phyloP scores from a whole-genome alignment of 2,113 vertebrate species.

The Phalacrocorax brasilianus region DNA sequence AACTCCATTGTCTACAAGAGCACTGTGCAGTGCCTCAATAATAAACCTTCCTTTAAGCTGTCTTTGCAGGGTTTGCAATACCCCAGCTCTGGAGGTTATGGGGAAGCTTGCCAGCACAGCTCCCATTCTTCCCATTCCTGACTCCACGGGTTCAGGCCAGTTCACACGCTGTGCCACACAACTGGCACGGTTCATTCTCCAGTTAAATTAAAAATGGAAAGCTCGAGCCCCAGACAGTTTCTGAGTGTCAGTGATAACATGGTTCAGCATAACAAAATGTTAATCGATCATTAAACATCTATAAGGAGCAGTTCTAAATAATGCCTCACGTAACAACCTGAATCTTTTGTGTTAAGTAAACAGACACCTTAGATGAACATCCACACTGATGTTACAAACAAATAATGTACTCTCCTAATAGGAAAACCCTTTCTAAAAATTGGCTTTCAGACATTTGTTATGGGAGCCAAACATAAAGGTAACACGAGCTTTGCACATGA shows the following conservation, averaged over 20 bases:
- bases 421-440: background rate
- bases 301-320: background rate
- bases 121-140: background rate
- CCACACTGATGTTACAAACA: rapidly evolving
- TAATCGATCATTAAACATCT: background rate
- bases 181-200: background rate
- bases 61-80: background rate
- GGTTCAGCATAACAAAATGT: background rate
- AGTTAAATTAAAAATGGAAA: background rate
- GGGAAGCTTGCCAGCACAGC: background rate
- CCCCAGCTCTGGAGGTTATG: background rate
- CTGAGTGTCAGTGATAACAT: background rate
- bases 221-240: background rate
- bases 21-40: background rate
- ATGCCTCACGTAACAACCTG: rapidly evolving
- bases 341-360: background rate
- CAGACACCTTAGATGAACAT: background rate
- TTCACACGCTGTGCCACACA: background rate
- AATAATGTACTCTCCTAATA: background rate
- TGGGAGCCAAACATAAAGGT: background rate
- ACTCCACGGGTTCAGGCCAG: rapidly evolving
- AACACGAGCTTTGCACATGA: background rate
- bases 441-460: background rate
- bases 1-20: background rate
- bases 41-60: background rate